Conservation (phyloP, 2,797 vertebrate species). For the Anolis apletophallus region DNA sequence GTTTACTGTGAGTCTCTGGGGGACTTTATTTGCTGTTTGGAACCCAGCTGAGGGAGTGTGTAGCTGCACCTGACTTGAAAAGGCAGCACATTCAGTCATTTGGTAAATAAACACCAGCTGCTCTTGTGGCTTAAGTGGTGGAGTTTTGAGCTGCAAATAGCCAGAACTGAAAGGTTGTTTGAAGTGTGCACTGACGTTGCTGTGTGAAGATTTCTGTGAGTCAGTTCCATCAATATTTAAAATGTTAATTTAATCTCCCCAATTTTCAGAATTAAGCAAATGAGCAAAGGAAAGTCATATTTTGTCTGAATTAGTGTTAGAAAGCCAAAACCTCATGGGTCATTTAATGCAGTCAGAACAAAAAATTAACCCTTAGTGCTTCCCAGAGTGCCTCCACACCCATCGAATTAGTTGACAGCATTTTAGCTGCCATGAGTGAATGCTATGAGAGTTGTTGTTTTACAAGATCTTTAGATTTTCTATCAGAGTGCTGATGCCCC, state of each 20-base stretch:
- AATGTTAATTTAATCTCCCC: background rate
- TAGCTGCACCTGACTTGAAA: conserved; percentile 11
- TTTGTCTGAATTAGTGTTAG: background rate
- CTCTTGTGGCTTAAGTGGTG: conserved; percentile 15
- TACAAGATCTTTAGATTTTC: too few relatives aligned
- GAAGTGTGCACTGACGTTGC: background rate
- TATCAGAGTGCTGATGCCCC: too few relatives aligned
- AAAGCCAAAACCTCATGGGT: background rate
- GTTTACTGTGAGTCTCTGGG: background rate
- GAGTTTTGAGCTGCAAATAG: background rate
- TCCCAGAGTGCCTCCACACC: too few relatives aligned
- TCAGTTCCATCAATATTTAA: background rate
- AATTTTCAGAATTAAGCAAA: background rate
- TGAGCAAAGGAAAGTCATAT: background rate
- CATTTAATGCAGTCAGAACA: background rate
- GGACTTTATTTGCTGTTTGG: conserved; percentile 1
- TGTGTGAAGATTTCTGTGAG: background rate
- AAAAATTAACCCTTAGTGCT: background rate
- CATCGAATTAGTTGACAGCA: too few relatives aligned
- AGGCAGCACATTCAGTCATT: background rate
- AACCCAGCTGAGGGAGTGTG: background rate
- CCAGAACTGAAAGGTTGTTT: background rate
- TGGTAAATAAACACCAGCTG: conserved; percentile 15
- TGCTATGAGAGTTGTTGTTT: too few relatives aligned
- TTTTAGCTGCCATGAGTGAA: too few relatives aligned